phyloP scores from a whole-genome alignment of 2,888 invertebrate species.

The Phengaris arion region DNA sequence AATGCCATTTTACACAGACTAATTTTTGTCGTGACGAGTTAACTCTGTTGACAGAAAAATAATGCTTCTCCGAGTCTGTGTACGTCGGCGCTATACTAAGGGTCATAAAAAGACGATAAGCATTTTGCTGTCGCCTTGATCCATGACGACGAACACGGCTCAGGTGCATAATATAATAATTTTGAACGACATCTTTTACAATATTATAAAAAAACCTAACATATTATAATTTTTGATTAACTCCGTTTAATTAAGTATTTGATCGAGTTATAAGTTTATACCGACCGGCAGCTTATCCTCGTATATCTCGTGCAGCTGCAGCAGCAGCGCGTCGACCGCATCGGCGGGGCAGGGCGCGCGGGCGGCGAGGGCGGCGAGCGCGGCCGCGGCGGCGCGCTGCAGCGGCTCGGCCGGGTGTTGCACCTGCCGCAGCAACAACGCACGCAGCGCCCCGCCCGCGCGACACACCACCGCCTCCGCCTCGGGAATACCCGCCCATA shows the following conservation, averaged over 20 bases:
- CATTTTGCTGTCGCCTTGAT: no score
- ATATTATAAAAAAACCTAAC: no score
- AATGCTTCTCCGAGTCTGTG: no score
- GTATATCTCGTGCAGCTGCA: slow-evolving; percentile 85
- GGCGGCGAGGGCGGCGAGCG: slow-evolving; percentile 80
- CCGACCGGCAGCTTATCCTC: slow-evolving; percentile 84
- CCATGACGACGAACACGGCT: no score
- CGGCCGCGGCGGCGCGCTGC: slow-evolving; percentile 89
- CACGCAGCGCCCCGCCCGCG: slow-evolving; percentile 66
- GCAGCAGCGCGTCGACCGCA: slow-evolving; percentile 72
- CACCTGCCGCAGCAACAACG: slow-evolving; percentile 83
- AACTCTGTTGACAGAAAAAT: no score
- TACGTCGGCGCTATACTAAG: no score
- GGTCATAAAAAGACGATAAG: no score
- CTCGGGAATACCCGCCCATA: slow-evolving; percentile 60
- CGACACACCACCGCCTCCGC: slow-evolving; percentile 53
- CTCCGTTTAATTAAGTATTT: neutral
- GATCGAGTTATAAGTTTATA: neutral
- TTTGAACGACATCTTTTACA: no score
- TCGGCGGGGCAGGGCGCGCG: slow-evolving; percentile 53
- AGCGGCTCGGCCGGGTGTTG: slow-evolving; percentile 90
- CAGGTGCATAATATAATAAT: no score
- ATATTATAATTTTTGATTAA: no score
- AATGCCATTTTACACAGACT: no score
- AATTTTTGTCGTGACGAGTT: no score